A percentile compares a stretch with the other conserved stretches of the same genome.
Evolutionary conservation across 2,797 vertebrate species (phyloP).

Genomic region (Spondyliosoma cantharus): DNA sequence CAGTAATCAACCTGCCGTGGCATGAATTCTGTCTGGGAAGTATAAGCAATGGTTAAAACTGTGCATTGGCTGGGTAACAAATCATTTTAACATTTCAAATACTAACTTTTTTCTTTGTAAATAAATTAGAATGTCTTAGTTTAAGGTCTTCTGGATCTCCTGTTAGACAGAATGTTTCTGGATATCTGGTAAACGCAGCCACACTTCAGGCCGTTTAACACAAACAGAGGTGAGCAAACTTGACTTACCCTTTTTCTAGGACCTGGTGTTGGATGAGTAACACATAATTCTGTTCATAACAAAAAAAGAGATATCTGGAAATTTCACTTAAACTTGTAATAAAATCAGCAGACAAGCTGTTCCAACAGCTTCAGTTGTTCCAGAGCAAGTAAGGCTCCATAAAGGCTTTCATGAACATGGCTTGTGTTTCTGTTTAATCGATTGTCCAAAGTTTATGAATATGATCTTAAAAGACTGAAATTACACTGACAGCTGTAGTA

Average conservation of each 20-base stretch:
- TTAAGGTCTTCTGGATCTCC: conserved; percentile 33
- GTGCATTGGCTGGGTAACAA: background rate
- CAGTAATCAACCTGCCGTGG: background rate
- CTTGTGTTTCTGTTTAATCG: background rate
- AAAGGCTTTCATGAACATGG: conserved; percentile 34
- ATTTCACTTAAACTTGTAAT: background rate
- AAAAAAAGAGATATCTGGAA: background rate
- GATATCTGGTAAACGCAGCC: background rate
- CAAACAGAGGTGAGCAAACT: conserved; percentile 39
- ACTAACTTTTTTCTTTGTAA: background rate
- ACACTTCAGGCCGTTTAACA: conserved; percentile 5
- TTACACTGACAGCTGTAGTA: too few relatives aligned
- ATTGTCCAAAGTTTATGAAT: background rate
- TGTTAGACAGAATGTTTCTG: background rate
- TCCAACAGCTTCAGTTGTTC: background rate
- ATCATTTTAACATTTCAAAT: background rate
- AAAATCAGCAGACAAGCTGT: background rate
- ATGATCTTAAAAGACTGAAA: background rate
- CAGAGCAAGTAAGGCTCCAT: background rate
- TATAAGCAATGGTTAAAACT: background rate
- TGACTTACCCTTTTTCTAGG: conserved; percentile 53
- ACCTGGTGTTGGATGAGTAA: background rate
- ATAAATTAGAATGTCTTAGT: background rate
- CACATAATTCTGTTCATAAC: background rate
- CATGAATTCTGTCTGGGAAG: background rate